Base-by-base conservation (phyloP, 2,113 vertebrate genomes). In the Muntiacus reevesi region DNA sequence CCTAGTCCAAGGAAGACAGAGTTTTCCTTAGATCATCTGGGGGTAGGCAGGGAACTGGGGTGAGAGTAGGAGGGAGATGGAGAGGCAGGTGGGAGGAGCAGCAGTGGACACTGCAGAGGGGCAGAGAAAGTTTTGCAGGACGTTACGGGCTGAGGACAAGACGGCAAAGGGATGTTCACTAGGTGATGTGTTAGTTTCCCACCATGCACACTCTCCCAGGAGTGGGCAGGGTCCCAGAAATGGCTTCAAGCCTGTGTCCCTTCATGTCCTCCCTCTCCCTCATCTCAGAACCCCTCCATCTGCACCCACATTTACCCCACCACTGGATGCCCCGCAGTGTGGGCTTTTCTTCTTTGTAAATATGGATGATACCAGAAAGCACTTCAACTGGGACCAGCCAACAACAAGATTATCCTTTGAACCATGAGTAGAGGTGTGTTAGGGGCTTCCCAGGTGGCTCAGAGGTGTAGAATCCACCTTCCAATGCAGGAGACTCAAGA, bases 251-350 rank as follows among this genome's bases (percentile, higher is more conserved):
- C 55, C 86, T 40, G 7, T 21, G 67, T 11, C 43, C 23, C 59
- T 83, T 88, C 17, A 5, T 33, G 11, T 25, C 78, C 30, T 82
- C 67, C 57, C 17, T 17, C 27, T 28, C 57, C 62, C 50, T 74
- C 33, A 17, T 33, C 62, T 27, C 4, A 0, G 23, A 7, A 43
- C 28, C 17, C 9, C 76, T 55, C 79, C 30, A 50, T 6, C 12
- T 36, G 33, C 21, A 23, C 12, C 33, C 81, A 25, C 43, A 47
- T 11, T 27, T 9, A 5, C 25, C n/a, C 14, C 0, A 0, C 45
- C 30, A 13, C 40, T 7, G 21, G 11, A 25, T 79, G 50, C 43
- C 59, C 47, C 55, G 47, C 52, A 54, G 15, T 6, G 1, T 36
- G 60, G 47, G 14, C 19, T 83, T 81, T 54, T 91, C 30, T 54